phyloP scores from a whole-genome alignment of 2,113 vertebrate genomes.

The Tonatia bakeri region DNA sequence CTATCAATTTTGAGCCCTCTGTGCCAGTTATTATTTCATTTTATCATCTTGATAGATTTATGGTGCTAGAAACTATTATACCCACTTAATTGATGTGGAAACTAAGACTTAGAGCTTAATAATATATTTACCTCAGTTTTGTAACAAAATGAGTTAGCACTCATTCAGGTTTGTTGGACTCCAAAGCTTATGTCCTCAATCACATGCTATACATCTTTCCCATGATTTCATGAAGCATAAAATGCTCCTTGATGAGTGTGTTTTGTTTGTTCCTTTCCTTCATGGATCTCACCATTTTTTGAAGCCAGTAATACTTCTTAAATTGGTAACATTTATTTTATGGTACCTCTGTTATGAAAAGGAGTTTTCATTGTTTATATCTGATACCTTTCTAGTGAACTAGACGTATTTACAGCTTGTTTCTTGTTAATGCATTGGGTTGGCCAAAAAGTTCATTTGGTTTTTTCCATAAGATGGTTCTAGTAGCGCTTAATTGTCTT shows the following conservation, averaged over 20 bases:
- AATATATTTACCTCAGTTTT: conserved; percentile 9
- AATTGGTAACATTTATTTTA: conserved; percentile 6
- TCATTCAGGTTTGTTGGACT: conserved; percentile 21
- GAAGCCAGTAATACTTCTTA: neutral
- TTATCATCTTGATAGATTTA: neutral
- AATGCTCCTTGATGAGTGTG: neutral
- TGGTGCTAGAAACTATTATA: neutral
- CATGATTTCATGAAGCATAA: neutral
- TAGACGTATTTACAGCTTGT: neutral
- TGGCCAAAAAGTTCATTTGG: too few relatives aligned
- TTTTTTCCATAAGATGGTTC: too few relatives aligned
- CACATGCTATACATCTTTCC: neutral
- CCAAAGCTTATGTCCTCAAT: conserved; percentile 1
- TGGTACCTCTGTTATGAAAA: neutral
- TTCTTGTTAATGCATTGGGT: neutral
- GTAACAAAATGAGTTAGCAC: neutral
- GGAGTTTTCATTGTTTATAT: neutral
- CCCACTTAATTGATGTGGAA: neutral
- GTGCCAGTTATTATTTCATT: neutral
- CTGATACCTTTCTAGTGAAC: neutral
- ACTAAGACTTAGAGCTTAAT: neutral
- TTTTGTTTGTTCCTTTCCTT: neutral
- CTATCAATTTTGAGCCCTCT: neutral
- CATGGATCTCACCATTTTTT: neutral
- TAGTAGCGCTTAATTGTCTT: too few relatives aligned